These are phyloP conservation scores for Antrozous pallidus DNA, from an alignment of 2,797 vertebrate species.

Conservation along the genomic window DNA sequence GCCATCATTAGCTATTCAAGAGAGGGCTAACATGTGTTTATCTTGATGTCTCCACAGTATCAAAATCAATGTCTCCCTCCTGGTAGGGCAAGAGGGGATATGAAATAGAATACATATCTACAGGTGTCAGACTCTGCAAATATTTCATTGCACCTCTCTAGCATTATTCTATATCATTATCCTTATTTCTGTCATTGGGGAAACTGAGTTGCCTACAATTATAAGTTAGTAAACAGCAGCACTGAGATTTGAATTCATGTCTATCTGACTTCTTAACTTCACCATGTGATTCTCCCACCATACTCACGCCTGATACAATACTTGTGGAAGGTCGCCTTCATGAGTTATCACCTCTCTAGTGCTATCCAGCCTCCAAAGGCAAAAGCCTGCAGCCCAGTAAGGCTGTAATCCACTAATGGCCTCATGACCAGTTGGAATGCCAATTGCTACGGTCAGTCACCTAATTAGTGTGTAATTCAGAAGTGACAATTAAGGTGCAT, in stretches of 20 bases:
- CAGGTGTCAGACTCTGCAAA: neutral
- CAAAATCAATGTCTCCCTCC: neutral
- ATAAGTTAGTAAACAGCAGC: neutral
- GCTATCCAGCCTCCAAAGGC: neutral
- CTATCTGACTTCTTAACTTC: neutral
- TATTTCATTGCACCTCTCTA: neutral
- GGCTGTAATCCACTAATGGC: neutral
- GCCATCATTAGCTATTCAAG: neutral
- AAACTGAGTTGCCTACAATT: neutral
- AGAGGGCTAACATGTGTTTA: neutral
- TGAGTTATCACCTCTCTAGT: neutral
- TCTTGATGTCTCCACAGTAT: neutral
- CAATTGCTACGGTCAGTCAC: neutral
- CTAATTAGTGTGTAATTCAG: slow-evolving; percentile 26
- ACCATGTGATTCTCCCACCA: neutral
- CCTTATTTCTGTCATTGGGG: neutral
- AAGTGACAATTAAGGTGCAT: slow-evolving; percentile 5
- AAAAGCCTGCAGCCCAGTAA: neutral
- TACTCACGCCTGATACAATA: neutral
- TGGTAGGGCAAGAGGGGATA: neutral
- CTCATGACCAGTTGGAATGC: neutral
- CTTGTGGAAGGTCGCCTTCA: neutral
- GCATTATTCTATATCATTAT: neutral
- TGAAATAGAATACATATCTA: neutral
- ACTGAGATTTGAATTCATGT: neutral